phyloP scores from a whole-genome alignment of 2,888 invertebrate species.

The Bellardia bayeri region DNA sequence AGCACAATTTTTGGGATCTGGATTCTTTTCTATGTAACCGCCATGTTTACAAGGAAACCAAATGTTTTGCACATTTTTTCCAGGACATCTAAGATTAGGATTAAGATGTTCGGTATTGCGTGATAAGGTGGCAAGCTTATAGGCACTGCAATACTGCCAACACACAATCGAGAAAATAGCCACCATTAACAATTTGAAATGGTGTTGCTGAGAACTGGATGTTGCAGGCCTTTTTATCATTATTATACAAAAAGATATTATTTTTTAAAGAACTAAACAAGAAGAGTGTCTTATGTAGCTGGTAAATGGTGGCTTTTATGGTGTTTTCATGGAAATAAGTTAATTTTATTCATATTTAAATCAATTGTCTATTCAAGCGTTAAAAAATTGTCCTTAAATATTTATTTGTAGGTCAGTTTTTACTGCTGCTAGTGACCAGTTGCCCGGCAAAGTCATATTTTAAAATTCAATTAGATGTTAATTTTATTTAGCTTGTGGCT shows the following conservation, averaged over 20 bases:
- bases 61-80: conserved; percentile 34
- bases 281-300: background rate
- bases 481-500: conserved; percentile 10
- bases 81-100: conserved; percentile 37
- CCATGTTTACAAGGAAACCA: conserved; percentile 38
- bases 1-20: conserved; percentile 44
- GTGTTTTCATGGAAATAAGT: background rate
- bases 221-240: background rate
- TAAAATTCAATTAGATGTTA: background rate
- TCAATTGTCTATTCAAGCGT: conserved; percentile 11
- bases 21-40: conserved; percentile 45
- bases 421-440: background rate
- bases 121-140: background rate
- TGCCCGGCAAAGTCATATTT: background rate
- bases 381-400: conserved; percentile 1
- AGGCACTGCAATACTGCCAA: conserved; percentile 16
- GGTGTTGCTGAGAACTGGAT: background rate
- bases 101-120: background rate
- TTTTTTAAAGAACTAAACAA: background rate
- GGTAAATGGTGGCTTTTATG: background rate
- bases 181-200: background rate
- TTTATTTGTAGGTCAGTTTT: conserved; percentile 30
- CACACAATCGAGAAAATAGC: background rate
- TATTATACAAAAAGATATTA: background rate
- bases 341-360: background rate